These are phyloP conservation scores for Dryococelus australis DNA, from an alignment of 2,888 invertebrate species.

Conservation along the genomic window DNA sequence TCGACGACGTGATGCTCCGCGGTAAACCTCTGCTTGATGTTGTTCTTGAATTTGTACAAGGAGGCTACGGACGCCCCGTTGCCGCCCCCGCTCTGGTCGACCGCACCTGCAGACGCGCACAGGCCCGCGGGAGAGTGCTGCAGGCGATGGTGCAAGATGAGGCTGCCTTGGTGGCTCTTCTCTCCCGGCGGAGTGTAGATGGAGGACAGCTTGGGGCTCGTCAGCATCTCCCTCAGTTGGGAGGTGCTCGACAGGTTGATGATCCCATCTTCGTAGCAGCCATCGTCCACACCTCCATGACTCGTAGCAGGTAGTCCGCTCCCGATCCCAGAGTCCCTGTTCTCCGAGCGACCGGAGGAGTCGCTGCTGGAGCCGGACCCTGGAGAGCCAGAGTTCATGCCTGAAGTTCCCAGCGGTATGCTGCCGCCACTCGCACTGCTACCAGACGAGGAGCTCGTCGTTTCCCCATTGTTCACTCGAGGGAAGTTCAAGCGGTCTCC, in stretches of 20 bases:
- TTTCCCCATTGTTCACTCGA: conserved; percentile 52
- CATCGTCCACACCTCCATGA: too few relatives aligned
- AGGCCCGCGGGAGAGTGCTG: conserved; percentile 49
- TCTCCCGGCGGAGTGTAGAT: conserved; percentile 27
- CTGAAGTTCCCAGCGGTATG: conserved; percentile 30
- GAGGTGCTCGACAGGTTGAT: conserved; percentile 49
- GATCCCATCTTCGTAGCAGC: conserved; percentile 28
- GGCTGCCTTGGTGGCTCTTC: neutral
- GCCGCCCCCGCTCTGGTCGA: neutral
- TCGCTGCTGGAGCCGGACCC: conserved; percentile 33
- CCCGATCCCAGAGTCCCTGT: conserved; percentile 28
- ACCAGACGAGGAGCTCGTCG: conserved; percentile 65
- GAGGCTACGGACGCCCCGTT: conserved; percentile 26
- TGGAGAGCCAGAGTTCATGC: conserved; percentile 28
- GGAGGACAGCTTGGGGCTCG: conserved; percentile 45
- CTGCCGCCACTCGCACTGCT: conserved; percentile 57
- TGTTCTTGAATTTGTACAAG: conserved; percentile 90
- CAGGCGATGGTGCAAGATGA: conserved; percentile 43
- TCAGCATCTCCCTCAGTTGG: conserved; percentile 59
- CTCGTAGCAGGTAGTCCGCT: neutral
- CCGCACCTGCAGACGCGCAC: neutral
- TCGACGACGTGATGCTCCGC: conserved; percentile 52
- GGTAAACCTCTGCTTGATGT: conserved; percentile 86
- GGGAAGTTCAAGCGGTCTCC: conserved; percentile 58
- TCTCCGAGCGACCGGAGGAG: conserved; percentile 31